Evolutionary conservation across 2,888 invertebrate genomes (phyloP).

Genomic region (Sclerodermus sp.): DNA sequence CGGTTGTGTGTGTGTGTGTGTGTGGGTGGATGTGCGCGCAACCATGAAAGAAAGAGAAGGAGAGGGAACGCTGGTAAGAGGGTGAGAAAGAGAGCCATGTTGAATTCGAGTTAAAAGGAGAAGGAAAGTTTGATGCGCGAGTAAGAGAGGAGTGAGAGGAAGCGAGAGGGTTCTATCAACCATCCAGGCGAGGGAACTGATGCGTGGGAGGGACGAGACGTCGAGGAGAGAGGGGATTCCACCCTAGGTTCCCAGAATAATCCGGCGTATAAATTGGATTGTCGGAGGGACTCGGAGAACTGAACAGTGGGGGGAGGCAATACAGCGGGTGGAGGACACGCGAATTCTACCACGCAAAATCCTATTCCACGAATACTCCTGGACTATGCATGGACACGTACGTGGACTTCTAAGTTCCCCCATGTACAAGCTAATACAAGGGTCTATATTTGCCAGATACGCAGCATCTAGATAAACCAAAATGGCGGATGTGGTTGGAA

Average conservation of each 20-base stretch:
- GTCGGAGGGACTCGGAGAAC: constrained; percentile 39
- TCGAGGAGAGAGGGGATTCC: background rate
- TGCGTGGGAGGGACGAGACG: too few species aligned
- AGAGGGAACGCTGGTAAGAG: too few species aligned
- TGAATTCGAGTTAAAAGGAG: too few species aligned
- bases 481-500: constrained; percentile 4
- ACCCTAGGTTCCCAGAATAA: constrained; percentile 42
- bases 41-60: too few species aligned
- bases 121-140: constrained; percentile 5
- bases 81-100: too few species aligned
- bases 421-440: too few species aligned
- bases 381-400: too few species aligned
- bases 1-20: too few species aligned
- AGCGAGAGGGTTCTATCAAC: background rate
- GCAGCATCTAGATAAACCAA: constrained; percentile 6
- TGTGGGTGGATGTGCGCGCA: too few species aligned
- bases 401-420: too few species aligned
- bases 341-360: too few species aligned
- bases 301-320: constrained; percentile 22
- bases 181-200: background rate
- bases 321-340: constrained; percentile 8
- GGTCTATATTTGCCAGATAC: background rate
- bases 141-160: constrained; percentile 1
- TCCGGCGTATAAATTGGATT: constrained; percentile 56
- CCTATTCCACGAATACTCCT: too few species aligned